phyloP scores from a whole-genome alignment of 2,113 vertebrate genomes.

The Protobothrops mucrosquamatus region DNA sequence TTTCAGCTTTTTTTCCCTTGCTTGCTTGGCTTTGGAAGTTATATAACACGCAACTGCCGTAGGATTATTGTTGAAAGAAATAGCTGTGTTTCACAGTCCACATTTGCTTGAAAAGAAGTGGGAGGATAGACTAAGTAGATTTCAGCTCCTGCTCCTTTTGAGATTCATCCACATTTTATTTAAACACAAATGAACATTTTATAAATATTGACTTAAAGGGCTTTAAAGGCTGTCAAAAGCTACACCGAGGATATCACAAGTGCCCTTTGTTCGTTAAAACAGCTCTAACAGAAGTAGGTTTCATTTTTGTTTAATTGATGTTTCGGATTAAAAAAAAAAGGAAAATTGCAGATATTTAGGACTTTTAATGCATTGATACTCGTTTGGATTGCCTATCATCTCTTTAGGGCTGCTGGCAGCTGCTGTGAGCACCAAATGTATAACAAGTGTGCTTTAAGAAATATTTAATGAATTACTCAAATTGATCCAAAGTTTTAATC shows the following conservation, averaged over 20 bases:
- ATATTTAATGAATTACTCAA: background rate
- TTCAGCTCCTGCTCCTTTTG: background rate
- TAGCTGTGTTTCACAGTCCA: background rate
- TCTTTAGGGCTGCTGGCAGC: background rate
- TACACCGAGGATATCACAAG: too few species aligned
- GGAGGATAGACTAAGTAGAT: background rate
- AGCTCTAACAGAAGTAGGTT: background rate
- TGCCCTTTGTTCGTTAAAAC: background rate
- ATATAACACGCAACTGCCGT: background rate
- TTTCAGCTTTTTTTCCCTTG: background rate
- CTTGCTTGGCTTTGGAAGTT: background rate
- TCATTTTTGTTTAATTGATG: background rate
- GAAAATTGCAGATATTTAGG: background rate
- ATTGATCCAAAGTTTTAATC: background rate
- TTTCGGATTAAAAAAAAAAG: background rate
- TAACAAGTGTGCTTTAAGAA: background rate
- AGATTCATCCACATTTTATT: background rate
- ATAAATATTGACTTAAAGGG: background rate
- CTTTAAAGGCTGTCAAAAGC: background rate
- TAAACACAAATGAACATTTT: background rate
- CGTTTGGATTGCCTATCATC: background rate
- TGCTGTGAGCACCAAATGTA: background rate
- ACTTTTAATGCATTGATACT: background rate
- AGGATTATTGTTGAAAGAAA: constrained; percentile 2
- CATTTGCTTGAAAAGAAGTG: background rate